Evolutionary conservation across 2,797 vertebrate species (phyloP).

Genomic region (Molossus molossus): DNA sequence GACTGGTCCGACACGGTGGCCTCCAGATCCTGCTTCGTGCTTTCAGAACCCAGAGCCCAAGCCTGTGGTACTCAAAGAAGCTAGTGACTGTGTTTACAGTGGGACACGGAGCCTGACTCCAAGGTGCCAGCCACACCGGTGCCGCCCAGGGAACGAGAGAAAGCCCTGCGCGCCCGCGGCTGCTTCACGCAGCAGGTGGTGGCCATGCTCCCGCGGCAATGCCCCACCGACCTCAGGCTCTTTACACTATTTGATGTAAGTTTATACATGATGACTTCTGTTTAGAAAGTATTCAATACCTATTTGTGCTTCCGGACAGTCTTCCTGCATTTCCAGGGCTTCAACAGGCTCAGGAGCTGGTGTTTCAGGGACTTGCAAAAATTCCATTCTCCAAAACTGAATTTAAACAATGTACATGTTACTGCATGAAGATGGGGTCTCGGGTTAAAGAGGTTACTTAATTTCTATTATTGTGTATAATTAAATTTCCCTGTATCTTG

Average conservation of each 20-base stretch:
- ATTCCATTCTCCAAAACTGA: slow-evolving; percentile 99
- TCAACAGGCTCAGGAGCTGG: slow-evolving; percentile 96
- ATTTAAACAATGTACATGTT: neutral
- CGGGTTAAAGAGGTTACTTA: neutral
- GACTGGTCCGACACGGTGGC: accelerated
- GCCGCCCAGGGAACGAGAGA: neutral
- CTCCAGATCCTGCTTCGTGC: neutral
- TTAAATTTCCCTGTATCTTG: neutral
- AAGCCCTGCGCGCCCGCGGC: neutral
- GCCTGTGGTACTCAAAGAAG: neutral
- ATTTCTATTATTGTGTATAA: neutral
- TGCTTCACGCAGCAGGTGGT: accelerated
- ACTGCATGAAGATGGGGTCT: neutral
- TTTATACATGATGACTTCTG: neutral
- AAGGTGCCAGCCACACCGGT: accelerated
- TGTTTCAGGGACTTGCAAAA: slow-evolving; percentile 99
- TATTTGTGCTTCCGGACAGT: slow-evolving; percentile 95
- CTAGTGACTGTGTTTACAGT: neutral
- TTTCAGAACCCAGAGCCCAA: neutral
- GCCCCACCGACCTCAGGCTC: neutral
- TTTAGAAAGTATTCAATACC: slow-evolving; percentile 89
- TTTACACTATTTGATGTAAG: neutral
- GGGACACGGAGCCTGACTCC: neutral
- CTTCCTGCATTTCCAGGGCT: slow-evolving; percentile 94
- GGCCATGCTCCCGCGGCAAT: accelerated